A percentile compares a stretch with the other conserved stretches of the same genome.
phyloP scores from a whole-genome alignment of 2,113 vertebrate species.

The Pithys albifrons region DNA sequence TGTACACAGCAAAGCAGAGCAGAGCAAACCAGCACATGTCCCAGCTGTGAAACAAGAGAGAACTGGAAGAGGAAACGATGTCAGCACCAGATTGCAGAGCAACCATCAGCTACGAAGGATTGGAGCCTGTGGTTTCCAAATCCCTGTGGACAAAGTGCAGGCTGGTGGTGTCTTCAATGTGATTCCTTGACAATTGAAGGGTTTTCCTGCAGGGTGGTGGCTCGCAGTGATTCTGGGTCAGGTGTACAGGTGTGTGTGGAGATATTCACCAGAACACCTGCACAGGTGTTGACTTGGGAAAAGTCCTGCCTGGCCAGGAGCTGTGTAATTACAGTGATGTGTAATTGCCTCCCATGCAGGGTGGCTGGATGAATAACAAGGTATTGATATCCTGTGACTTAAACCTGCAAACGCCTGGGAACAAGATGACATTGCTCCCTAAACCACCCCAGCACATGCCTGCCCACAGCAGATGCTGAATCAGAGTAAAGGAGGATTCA shows the following conservation, averaged over 20 bases:
- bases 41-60: neutral
- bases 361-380: neutral
- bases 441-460: neutral
- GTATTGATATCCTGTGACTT: neutral
- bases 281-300: rapidly evolving
- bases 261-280: neutral
- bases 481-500: neutral
- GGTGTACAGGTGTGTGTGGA: neutral
- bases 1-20: neutral
- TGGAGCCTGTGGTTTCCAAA: rapidly evolving
- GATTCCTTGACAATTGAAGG: neutral
- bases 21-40: neutral
- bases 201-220: neutral
- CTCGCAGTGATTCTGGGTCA: neutral
- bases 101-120: neutral
- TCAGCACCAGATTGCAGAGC: neutral
- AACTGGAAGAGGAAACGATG: neutral
- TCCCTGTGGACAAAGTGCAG: rapidly evolving
- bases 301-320: neutral
- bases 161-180: neutral
- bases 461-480: neutral
- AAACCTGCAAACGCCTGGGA: neutral
- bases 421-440: neutral
- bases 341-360: neutral
- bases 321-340: neutral